Evolutionary conservation across 2,113 vertebrate genomes (phyloP).

Genomic region (Dasyprocta punctata): DNA sequence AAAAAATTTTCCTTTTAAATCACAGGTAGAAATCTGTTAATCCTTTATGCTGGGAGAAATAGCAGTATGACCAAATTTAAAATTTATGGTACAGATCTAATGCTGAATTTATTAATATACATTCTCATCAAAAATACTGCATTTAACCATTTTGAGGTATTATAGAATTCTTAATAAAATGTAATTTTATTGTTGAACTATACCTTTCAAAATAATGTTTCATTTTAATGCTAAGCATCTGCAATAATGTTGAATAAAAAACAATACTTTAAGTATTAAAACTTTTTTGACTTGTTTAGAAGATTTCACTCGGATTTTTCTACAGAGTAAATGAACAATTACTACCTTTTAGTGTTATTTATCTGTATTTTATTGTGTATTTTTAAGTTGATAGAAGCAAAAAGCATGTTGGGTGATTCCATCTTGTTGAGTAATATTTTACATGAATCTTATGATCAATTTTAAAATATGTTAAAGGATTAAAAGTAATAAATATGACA

Average conservation of each 20-base stretch:
- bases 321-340: slow-evolving; percentile 47
- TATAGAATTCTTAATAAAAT: slow-evolving; percentile 2
- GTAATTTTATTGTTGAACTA: slow-evolving; percentile 33
- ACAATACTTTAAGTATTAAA: slow-evolving; percentile 10
- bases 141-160: neutral
- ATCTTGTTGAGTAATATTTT: slow-evolving; percentile 39
- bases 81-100: slow-evolving; percentile 8
- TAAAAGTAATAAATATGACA: slow-evolving; percentile 42
- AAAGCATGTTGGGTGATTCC: slow-evolving; percentile 9
- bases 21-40: neutral
- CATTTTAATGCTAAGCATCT: neutral
- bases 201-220: slow-evolving; percentile 42
- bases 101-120: slow-evolving; percentile 26
- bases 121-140: slow-evolving; percentile 18
- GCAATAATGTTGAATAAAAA: neutral
- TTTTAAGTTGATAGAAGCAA: slow-evolving; percentile 38
- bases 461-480: slow-evolving; percentile 15
- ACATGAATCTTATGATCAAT: neutral
- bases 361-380: neutral
- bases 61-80: slow-evolving; percentile 21
- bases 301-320: slow-evolving; percentile 41
- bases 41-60: slow-evolving; percentile 1
- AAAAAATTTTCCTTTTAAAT: slow-evolving; percentile 26
- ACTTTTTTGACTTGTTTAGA: neutral
- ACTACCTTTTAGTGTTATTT: neutral